Evolutionary conservation across 2,797 vertebrate genomes (phyloP).

Genomic region (Chromis chromis): DNA sequence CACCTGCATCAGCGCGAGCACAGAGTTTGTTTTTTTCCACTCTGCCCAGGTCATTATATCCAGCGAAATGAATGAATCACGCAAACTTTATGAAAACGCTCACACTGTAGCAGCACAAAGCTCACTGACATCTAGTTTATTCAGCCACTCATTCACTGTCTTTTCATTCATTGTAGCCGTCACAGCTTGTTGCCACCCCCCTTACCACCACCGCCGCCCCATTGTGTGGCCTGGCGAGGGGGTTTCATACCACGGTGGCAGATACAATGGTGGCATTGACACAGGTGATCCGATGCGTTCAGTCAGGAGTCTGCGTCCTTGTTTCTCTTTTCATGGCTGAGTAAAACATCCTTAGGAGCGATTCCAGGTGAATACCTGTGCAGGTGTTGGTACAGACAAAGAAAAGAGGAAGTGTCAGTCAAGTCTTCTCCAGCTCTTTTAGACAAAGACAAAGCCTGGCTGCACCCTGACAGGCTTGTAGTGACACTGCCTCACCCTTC

Average conservation of each 20-base stretch:
- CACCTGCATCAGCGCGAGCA: constrained; percentile 57
- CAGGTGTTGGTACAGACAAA: constrained; percentile 79
- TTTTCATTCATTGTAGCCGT: constrained; percentile 76
- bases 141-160: constrained; percentile 66
- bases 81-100: constrained; percentile 52
- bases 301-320: constrained; percentile 64
- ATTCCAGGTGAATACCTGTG: constrained; percentile 72
- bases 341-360: constrained; percentile 68
- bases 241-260: constrained; percentile 66
- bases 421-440: constrained; percentile 39
- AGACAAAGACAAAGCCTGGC: constrained; percentile 60
- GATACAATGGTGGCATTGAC: constrained; percentile 82
- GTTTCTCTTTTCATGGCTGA: constrained; percentile 74
- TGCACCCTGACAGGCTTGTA: constrained; percentile 49
- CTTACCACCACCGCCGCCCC: constrained; percentile 43
- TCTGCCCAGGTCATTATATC: constrained; percentile 38
- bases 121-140: constrained; percentile 70
- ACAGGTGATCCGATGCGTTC: constrained; percentile 78
- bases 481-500: constrained; percentile 29
- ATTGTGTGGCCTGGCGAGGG: constrained; percentile 71
- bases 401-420: constrained; percentile 62
- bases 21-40: constrained; percentile 33
- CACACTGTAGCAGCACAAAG: constrained; percentile 62
- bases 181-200: constrained; percentile 73
- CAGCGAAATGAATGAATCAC: constrained; percentile 54